Evolutionary conservation across 2,113 vertebrate genomes (phyloP), one percentile per base, ranked within the genome.

Genomic region (Thymallus thymallus): DNA sequence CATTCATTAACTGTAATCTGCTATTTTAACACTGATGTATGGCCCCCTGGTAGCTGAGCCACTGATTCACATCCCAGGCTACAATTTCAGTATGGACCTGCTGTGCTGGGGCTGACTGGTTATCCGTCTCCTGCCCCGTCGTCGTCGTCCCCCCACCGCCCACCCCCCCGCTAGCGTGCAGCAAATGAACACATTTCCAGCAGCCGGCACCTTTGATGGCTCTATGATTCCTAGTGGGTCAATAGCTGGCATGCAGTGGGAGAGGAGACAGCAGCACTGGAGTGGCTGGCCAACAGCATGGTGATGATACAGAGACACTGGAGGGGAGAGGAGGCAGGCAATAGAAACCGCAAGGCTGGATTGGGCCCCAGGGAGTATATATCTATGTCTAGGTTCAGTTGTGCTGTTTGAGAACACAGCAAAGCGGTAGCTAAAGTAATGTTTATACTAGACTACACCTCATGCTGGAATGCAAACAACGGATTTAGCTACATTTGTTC

Each of bases 11-110:
- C 94, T 94, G 94, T 93, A 94, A 96, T 95, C 93, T 96, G 94
- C 94, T 94, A 95, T 94, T 94, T 94, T 94, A 96, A 95, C 93
- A 87, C 90, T 96, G 95, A 96, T 94, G 93, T 94, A 96, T 96
- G 92, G 93, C 88, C 88, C 87, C 92, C 41, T 85, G 81, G 82
- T 91, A 72, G 80, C 92, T 89, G 81, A 92, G 67, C 26, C 75
- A 80, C 91, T 90, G 93, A 88, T 72, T 91, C 92, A 90, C 89
- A 93, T 94, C 90, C 91, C 79, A 82, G 82, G 91, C 94, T 92
- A 96, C 95, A 95, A 95, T 94, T 96, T 96, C 95, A 94, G 94
- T 95, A 95, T 93, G 90, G 94, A 94, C 95, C 95, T 95, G 94
- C 94, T 95, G 94, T 92, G 94, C 91, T 86, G 82, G 85, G 32